Evolutionary conservation across 1,140 invertebrate genomes (phyloP).

Genomic region (Tetramorium alpestre): DNA sequence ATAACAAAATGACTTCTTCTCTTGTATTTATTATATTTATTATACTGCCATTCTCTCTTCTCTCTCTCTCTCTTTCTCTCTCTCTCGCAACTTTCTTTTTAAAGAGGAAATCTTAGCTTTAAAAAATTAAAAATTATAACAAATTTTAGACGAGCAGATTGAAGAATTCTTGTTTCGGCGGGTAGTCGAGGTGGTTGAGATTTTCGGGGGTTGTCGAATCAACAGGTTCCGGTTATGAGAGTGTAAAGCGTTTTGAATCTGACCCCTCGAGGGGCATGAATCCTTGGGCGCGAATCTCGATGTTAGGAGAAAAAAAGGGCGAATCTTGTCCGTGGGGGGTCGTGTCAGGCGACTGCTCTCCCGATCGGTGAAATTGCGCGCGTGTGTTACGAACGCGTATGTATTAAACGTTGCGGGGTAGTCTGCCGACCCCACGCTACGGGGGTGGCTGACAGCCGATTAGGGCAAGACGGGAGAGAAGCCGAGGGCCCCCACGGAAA

Average conservation of each 20-base stretch:
- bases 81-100: no score
- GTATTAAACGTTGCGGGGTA: slow-evolving; percentile 66
- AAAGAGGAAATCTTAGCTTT: neutral
- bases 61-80: no score
- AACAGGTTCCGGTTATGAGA: slow-evolving; percentile 85
- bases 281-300: slow-evolving; percentile 80
- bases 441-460: slow-evolving; percentile 83
- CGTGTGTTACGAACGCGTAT: slow-evolving; percentile 37
- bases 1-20: neutral
- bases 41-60: neutral
- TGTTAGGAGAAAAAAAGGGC: slow-evolving; percentile 76
- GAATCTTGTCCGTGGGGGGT: slow-evolving; percentile 76
- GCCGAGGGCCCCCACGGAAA: slow-evolving; percentile 82
- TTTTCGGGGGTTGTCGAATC: slow-evolving; percentile 76
- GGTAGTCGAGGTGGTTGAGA: slow-evolving; percentile 23
- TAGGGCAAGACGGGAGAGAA: slow-evolving; percentile 80
- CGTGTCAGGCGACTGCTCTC: slow-evolving; percentile 32
- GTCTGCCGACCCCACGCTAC: slow-evolving; percentile 54
- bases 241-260: slow-evolving; percentile 85
- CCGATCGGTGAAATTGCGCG: slow-evolving; percentile 48
- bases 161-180: slow-evolving; percentile 23
- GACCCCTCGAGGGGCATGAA: slow-evolving; percentile 82
- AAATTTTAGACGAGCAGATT: neutral
- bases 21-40: neutral
- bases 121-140: neutral